Percentiles rank a stretch among this genome's conserved stretches.
Conservation (phyloP, 2,797 vertebrate genomes). For the Propithecus deckenii region DNA sequence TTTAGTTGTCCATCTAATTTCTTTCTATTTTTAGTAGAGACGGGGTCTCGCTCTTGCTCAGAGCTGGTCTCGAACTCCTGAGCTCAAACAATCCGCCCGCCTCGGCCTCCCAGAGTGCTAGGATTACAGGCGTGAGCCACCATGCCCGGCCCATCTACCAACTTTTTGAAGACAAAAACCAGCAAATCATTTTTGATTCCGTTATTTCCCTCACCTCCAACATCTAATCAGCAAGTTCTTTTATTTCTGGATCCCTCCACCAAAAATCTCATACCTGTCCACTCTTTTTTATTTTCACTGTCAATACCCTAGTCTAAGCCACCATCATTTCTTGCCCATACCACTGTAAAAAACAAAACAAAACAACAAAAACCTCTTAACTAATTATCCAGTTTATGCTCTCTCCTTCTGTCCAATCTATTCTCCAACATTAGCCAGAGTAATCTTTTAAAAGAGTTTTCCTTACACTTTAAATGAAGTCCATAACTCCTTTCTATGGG, state of each 20-base stretch:
- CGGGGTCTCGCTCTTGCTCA: too few species aligned
- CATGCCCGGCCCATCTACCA: too few species aligned
- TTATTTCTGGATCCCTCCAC: background rate
- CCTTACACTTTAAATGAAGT: background rate
- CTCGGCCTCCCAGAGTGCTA: too few species aligned
- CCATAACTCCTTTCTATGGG: background rate
- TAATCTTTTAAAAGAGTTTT: background rate
- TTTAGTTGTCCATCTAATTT: too few species aligned
- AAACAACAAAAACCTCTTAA: background rate
- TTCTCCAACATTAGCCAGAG: background rate
- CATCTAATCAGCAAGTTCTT: background rate
- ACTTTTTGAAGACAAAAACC: background rate
- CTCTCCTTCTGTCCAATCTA: background rate
- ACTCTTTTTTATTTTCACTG: background rate
- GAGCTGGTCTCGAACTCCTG: too few species aligned
- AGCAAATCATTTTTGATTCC: background rate
- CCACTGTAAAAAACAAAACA: background rate
- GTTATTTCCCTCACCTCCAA: background rate
- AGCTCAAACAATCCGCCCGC: too few species aligned
- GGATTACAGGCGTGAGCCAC: too few species aligned
- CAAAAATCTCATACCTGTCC: background rate
- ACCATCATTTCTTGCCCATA: background rate
- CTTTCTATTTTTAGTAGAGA: too few species aligned
- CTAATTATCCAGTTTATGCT: background rate
- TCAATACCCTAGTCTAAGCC: background rate